Evolutionary conservation across 2,113 vertebrate genomes (phyloP).

Genomic region (Gobio gobio): DNA sequence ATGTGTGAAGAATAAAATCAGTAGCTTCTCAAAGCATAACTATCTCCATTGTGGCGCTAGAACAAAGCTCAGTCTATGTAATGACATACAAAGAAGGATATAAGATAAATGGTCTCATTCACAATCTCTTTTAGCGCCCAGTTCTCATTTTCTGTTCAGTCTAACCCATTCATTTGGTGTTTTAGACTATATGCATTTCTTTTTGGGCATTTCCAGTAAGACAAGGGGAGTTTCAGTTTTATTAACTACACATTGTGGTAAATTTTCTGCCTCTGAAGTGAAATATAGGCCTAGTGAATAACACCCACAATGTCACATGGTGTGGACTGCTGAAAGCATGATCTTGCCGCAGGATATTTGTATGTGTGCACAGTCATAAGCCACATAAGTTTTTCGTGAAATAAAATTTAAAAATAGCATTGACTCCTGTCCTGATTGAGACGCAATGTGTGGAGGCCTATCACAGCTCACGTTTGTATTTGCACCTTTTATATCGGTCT

Average conservation of each 20-base stretch:
- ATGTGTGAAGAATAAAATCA: neutral
- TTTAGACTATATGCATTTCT: constrained; percentile 3
- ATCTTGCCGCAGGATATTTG: constrained; percentile 21
- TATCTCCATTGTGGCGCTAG: constrained; percentile 26
- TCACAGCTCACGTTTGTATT: neutral
- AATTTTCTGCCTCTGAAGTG: constrained; percentile 27
- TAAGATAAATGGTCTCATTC: constrained; percentile 48
- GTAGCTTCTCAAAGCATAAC: neutral
- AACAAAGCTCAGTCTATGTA: constrained; percentile 47
- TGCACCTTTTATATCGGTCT: neutral
- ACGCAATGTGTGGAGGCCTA: neutral
- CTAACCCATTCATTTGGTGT: constrained; percentile 31
- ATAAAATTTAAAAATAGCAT: constrained; percentile 40
- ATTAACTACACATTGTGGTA: constrained; percentile 1
- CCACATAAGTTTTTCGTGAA: constrained; percentile 41
- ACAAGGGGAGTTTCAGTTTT: constrained; percentile 7
- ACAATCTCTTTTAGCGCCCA: neutral
- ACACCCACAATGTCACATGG: constrained; percentile 36
- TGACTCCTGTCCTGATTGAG: neutral
- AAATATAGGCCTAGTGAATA: constrained; percentile 30
- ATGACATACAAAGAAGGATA: constrained; percentile 26
- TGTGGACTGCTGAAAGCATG: constrained; percentile 49
- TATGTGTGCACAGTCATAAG: constrained; percentile 36
- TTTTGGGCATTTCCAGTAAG: constrained; percentile 28
- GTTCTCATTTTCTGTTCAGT: constrained; percentile 29